Evolutionary conservation across 2,797 vertebrate genomes (phyloP), one percentile per base, ranked within the genome.

Genomic region (Harpagifer antarcticus): DNA sequence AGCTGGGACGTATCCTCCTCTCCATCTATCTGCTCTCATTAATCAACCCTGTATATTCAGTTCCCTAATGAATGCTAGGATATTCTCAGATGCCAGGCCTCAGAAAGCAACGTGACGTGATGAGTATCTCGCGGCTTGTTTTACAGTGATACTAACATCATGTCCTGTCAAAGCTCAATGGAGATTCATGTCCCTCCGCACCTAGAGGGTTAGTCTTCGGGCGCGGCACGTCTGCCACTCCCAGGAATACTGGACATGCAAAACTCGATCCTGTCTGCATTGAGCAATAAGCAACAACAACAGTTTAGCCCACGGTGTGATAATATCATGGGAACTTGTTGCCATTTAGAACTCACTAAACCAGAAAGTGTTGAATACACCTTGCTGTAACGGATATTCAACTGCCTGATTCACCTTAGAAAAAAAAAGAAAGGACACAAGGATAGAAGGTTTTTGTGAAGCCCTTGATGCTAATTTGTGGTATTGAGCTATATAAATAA

Each of bases 211-310:
- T 74, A 0, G 13, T 79, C 77, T 50, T 37, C 11, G 1, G 79
- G 59, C 10, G 31, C 58, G 8, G 60, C 72, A 63, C 40, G 14
- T 20, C 72, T 75, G 80, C 73, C 68, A 53, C 78, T 85, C 83
- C 82, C 72, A 66, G 61, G 58, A 76, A 53, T 48, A 76, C 48
- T 80, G 71, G 62, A 57, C 63, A 47, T 57, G 66, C 70, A 70
- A 33, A 33, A 72, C 14, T 55, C 45, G 3, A 77, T 60, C 80
- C 45, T 50, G 50, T 62, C 45, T 56, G 56, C 55, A 49, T 62
- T 58, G 37, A 17, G 53, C 55, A 62, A 16, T 10, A 20, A 42
- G 17, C 31, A 47, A 63, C 15, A 47, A 63, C 15, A 78, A 67
- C 33, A 20, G 54, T 62, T 66, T 69, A 74, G 71, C 74, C 70